Evolutionary conservation across 2,888 invertebrate species (phyloP), one percentile per base, ranked within the genome.

Genomic region (Tridacna crocea): DNA sequence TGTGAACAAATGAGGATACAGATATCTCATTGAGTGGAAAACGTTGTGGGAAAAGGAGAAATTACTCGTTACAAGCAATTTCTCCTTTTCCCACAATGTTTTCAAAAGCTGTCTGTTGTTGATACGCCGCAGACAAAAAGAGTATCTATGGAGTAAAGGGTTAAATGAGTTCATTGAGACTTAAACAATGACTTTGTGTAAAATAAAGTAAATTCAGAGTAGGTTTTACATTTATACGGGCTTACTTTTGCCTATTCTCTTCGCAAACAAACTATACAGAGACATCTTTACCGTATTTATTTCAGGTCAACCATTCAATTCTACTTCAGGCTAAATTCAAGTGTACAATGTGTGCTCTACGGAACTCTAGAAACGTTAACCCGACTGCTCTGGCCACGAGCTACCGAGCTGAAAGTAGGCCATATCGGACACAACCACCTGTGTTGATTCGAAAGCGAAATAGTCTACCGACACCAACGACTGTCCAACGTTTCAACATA

Each of bases 341-440:
- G 36, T 36, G 2, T 36, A 36, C 46, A 26, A 72, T 72, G 72
- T 72, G 72, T 72, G 72, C 72, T 0, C 12, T 72, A 27, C 26
- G 55, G 12, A 51, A 15, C 46, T 22, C 26, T 13, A 13, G 46
- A 22, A 11, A 46, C 19, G n/a, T 61, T 3, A 12, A 61, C 61
- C 74, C 74, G 0, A 48, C 60, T n/a, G 15, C 48, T 4, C 61
- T 83, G 24, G 80, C 84, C 15, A 68, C 68, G 17, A 72, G 65
- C 60, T 84, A 79, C 77, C 70, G 84, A 17, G 55, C 79, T 24
- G 73, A 68, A 13, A 61, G 58, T 10, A 68, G 65, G 27, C 77
- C 78, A 46, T 17, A 73, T 48, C n/a, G 80, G 72, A 19, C 63
- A 63, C 17, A 68, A 51, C 36, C 82, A 68, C 19, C 36, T 11